Conservation (phyloP, 2,113 vertebrate genomes). For the Ciconia maguari region DNA sequence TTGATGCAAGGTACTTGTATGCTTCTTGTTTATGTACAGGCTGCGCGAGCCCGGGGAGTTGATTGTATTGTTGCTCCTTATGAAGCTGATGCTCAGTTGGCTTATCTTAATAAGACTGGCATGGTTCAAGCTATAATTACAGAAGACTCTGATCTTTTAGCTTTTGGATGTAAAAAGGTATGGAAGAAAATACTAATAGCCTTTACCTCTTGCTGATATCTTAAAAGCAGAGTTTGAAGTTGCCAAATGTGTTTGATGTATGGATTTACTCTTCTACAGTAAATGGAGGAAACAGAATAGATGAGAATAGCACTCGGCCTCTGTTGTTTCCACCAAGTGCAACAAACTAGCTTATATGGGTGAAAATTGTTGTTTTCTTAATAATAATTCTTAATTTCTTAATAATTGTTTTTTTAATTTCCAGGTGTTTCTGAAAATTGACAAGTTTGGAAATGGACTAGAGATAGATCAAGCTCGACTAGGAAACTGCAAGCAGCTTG, state of each 20-base stretch:
- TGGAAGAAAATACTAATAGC: background rate
- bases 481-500: conserved; percentile 88
- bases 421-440: conserved; percentile 97
- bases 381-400: no score
- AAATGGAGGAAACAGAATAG: background rate
- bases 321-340: background rate
- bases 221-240: background rate
- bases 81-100: conserved; percentile 96
- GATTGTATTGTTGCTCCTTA: conserved; percentile 96
- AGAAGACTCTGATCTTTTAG: conserved; percentile 94
- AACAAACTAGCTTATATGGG: background rate
- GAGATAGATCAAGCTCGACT: conserved; percentile 89
- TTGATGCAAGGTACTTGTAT: background rate
- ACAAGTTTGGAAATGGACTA: conserved; percentile 91
- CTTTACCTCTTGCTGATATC: background rate
- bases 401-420: background rate
- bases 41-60: conserved; percentile 83
- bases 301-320: background rate
- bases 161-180: conserved; percentile 98
- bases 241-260: background rate
- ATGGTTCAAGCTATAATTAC: conserved; percentile 93
- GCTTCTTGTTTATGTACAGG: conserved; percentile 66
- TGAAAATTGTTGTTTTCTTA: background rate
- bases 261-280: background rate
- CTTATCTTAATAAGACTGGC: conserved; percentile 89